Conservation (phyloP, 2,888 invertebrate species). For the Coenonympha glycerion region DNA sequence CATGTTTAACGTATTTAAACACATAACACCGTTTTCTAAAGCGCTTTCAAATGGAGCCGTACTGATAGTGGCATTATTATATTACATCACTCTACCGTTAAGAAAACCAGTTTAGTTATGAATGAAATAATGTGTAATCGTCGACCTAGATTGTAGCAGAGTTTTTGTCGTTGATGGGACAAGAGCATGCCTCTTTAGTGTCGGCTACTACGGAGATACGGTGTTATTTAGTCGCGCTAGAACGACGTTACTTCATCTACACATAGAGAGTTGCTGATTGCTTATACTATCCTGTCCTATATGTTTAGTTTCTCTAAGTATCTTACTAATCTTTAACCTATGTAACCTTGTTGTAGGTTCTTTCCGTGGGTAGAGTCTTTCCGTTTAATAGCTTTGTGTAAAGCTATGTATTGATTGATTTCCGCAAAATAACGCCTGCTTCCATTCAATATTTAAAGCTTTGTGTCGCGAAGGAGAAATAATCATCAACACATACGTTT, state of each 20-base stretch:
- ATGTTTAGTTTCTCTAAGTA: too few relatives aligned
- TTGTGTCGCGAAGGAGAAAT: too few relatives aligned
- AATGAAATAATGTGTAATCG: conserved; percentile 31
- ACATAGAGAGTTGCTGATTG: too few relatives aligned
- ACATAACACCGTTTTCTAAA: conserved; percentile 35
- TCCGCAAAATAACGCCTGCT: too few relatives aligned
- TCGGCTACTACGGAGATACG: not conserved
- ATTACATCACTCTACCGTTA: conserved; percentile 31
- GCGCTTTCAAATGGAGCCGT: conserved; percentile 37
- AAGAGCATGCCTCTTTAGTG: conserved; percentile 2
- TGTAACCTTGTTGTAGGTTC: too few relatives aligned
- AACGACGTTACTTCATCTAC: not conserved
- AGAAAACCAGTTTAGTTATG: conserved; percentile 43
- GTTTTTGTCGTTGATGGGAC: conserved; percentile 15
- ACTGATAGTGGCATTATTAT: conserved; percentile 28
- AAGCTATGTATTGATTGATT: too few relatives aligned
- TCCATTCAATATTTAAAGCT: too few relatives aligned
- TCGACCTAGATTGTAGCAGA: conserved; percentile 22
- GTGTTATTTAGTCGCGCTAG: not conserved
- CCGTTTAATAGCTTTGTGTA: too few relatives aligned
- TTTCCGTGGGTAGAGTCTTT: too few relatives aligned
- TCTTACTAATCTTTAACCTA: too few relatives aligned
- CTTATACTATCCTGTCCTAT: too few relatives aligned
- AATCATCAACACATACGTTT: too few relatives aligned
- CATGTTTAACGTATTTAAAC: conserved; percentile 22